Evolutionary conservation across 2,888 invertebrate species (phyloP), one percentile per base, ranked within the genome.

Genomic region (Pinctada fucata): DNA sequence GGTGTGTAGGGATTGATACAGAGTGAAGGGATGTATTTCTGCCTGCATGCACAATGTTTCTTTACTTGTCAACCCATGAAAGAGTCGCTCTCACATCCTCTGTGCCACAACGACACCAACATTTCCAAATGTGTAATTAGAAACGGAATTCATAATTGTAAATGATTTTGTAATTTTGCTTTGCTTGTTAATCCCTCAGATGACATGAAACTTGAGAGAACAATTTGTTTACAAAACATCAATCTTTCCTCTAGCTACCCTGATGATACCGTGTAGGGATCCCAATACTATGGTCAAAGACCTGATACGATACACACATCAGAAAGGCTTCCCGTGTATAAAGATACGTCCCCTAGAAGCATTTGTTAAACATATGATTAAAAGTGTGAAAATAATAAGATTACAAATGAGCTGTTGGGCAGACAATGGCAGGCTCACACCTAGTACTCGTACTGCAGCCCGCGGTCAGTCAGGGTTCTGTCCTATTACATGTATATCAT

Each of bases 101-200:
- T 65, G 69, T 58, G 65, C 74, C 48, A 63, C 69, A 49, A 51
- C 74, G 78, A 74, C 78, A 78, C 16, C 63, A 50, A 65, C 45
- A 63, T 72, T 64, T 68, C 65, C 70, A 74, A 70, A 70, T n/a
- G 49, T 70, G 79, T 76, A 79, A 79, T 79, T 73, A 76, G 73
- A 79, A 68, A 76, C 79, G 31, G 52, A 74, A 76, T 69, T 79
- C 64, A 70, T 79, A 79, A 79, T 79, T 76, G 72, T 70, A 76
- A 76, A 69, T 74, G 72, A 78, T 78, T 78, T 74, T 64, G 66
- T 47, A 70, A 70, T 78, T 78, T 68, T 64, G 70, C 69, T 64
- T 78, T 70, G 48, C 52, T 71, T 50, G 65, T 71, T 66, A 66
- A 64, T 45, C 8, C 31, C 45, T 50, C 49, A 16, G 3, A 58